Percentiles rank a stretch among this genome's conserved stretches.
Conservation (phyloP, 2,113 vertebrate species). For the Turnix velox region DNA sequence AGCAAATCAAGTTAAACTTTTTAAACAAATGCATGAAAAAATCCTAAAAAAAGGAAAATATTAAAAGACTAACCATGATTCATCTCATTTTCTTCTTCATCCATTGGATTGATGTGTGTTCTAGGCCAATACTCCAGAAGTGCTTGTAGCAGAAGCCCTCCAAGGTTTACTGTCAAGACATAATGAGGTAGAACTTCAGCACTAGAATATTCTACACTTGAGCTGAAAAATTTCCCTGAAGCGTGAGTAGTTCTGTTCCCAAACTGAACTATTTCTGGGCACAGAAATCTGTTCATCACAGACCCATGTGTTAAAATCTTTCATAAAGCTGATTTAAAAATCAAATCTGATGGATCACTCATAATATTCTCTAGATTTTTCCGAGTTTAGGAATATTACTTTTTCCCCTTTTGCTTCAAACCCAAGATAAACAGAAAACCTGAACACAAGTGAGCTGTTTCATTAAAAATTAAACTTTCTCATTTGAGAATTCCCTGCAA, state of each 20-base stretch:
- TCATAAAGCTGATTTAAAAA: not conserved
- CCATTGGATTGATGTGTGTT: constrained; percentile 94
- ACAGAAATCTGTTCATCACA: not conserved
- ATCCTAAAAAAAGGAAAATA: not conserved
- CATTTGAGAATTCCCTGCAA: not conserved
- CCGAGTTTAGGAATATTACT: not conserved
- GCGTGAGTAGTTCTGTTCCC: not conserved
- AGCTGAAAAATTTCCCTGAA: not conserved
- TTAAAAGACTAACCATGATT: constrained; percentile 79
- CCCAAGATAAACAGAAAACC: not conserved
- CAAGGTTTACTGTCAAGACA: constrained; percentile 86
- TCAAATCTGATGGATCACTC: not conserved
- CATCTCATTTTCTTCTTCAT: constrained; percentile 97
- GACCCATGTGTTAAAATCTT: not conserved
- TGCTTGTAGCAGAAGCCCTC: constrained; percentile 93
- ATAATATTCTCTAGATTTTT: not conserved
- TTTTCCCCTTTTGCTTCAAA: not conserved
- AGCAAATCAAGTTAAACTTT: not conserved
- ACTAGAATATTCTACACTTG: not conserved
- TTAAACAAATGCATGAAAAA: not conserved
- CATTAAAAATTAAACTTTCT: not conserved
- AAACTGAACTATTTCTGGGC: not conserved
- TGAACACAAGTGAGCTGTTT: not conserved
- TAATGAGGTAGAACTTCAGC: not conserved
- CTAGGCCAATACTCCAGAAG: constrained; percentile 97